Conservation (phyloP, 2,113 vertebrate species). For the Gadus macrocephalus region DNA sequence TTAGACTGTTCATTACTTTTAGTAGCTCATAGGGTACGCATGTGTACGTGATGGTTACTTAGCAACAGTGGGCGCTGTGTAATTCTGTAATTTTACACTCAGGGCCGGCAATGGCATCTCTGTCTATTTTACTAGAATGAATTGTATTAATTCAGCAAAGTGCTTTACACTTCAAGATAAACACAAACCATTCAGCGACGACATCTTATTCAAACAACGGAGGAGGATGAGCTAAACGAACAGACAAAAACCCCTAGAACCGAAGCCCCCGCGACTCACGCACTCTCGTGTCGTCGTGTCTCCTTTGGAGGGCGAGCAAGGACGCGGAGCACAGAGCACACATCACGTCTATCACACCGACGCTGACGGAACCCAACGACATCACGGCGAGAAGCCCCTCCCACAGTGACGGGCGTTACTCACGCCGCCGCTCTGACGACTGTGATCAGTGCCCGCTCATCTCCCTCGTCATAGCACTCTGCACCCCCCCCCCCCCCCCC, state of each 20-base stretch:
- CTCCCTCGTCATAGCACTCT: slow-evolving; percentile 1
- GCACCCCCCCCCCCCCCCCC: not conserved
- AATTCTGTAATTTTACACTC: not conserved
- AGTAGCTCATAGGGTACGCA: not conserved
- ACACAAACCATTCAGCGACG: too few relatives aligned
- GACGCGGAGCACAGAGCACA: too few relatives aligned
- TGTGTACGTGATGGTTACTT: not conserved
- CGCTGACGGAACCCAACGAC: too few relatives aligned
- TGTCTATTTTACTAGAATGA: not conserved
- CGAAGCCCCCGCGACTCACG: too few relatives aligned
- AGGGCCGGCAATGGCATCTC: not conserved
- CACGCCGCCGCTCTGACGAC: slow-evolving; percentile 34
- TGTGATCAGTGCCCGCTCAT: slow-evolving; percentile 20
- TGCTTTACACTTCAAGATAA: too few relatives aligned
- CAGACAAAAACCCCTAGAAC: too few relatives aligned
- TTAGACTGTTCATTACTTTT: slow-evolving; percentile 27
- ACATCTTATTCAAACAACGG: too few relatives aligned
- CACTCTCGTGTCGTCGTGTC: too few relatives aligned
- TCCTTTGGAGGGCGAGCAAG: too few relatives aligned
- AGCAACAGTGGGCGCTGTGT: not conserved
- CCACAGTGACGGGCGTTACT: slow-evolving; percentile 39
- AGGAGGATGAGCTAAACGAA: too few relatives aligned
- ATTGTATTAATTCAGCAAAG: not conserved
- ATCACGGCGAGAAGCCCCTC: slow-evolving; percentile 24
- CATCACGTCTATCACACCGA: too few relatives aligned